Percentiles rank a stretch among this genome's conserved stretches.
These are phyloP conservation scores for Ernsta delagoae DNA, from an alignment of 2,888 invertebrate genomes.

Conservation along the genomic window DNA sequence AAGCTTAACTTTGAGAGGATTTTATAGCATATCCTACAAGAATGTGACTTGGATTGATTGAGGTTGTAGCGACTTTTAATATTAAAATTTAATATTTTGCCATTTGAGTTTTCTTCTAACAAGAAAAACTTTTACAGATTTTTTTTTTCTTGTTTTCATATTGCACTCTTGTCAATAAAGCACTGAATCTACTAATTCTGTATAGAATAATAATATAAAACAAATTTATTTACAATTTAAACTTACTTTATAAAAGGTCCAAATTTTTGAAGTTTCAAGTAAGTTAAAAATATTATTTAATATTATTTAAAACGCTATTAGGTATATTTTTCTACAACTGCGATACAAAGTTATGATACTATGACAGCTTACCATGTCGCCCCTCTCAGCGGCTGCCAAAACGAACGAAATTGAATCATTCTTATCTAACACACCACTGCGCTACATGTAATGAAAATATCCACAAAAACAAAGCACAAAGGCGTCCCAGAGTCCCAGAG, in stretches of 20 bases:
- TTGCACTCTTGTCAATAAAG: too few species aligned
- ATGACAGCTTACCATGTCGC: constrained; percentile 11
- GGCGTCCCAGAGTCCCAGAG: constrained; percentile 25
- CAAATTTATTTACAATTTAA: too few species aligned
- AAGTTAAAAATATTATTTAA: neutral
- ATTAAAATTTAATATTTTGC: too few species aligned
- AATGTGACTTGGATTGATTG: constrained; percentile 24
- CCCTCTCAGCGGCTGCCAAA: constrained; percentile 5
- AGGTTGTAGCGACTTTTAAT: constrained; percentile 6
- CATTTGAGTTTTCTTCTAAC: too few species aligned
- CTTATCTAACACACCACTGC: constrained; percentile 29
- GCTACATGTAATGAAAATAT: constrained; percentile 28
- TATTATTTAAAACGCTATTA: too few species aligned
- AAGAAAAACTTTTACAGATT: too few species aligned
- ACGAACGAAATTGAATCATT: constrained; percentile 28
- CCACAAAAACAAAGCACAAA: constrained; percentile 33
- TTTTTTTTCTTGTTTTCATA: too few species aligned
- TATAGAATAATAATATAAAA: too few species aligned
- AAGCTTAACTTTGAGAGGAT: constrained; percentile 29
- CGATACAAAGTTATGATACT: constrained; percentile 4
- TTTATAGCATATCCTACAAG: constrained; percentile 17
- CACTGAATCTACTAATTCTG: too few species aligned
- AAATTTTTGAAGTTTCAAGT: too few species aligned
- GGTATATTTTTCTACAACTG: neutral
- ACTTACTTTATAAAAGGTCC: too few species aligned